Evolutionary conservation across 2,113 vertebrate species (phyloP).

Genomic region (Hippocampus mohnikei): DNA sequence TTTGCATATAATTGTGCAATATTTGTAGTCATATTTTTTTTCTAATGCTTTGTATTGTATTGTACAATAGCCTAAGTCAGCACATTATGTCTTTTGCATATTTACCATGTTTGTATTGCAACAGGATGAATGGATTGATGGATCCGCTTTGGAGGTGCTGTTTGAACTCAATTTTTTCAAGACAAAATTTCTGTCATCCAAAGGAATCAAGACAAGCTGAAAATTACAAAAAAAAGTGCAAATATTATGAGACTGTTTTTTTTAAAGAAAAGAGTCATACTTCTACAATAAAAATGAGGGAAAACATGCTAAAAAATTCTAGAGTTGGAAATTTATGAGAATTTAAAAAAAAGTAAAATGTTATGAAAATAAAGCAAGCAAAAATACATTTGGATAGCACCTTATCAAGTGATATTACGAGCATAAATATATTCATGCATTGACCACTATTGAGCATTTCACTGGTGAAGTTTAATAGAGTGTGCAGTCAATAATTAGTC

Average conservation of each 20-base stretch:
- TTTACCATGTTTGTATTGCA: too few relatives aligned
- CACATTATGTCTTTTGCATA: too few relatives aligned
- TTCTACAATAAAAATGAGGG: not conserved
- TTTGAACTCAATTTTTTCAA: not conserved
- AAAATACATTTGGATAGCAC: not conserved
- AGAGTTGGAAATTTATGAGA: not conserved
- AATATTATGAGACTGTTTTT: not conserved
- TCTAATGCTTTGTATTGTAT: not conserved
- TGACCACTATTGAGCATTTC: not conserved
- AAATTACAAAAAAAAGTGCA: not conserved
- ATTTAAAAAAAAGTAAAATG: not conserved
- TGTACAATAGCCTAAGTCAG: not conserved
- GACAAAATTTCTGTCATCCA: not conserved
- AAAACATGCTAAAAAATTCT: not conserved
- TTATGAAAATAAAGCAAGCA: not conserved
- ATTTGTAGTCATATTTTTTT: not conserved
- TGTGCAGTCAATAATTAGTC: not conserved
- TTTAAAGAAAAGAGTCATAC: not conserved
- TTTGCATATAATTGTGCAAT: not conserved
- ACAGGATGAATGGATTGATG: too few relatives aligned
- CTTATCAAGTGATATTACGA: too few relatives aligned
- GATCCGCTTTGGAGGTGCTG: too few relatives aligned
- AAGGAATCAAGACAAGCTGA: not conserved
- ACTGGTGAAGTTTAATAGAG: not conserved
- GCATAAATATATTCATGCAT: too few relatives aligned